Evolutionary conservation across 2,113 vertebrate genomes (phyloP).

Genomic region (Hippocampus guttulatus): DNA sequence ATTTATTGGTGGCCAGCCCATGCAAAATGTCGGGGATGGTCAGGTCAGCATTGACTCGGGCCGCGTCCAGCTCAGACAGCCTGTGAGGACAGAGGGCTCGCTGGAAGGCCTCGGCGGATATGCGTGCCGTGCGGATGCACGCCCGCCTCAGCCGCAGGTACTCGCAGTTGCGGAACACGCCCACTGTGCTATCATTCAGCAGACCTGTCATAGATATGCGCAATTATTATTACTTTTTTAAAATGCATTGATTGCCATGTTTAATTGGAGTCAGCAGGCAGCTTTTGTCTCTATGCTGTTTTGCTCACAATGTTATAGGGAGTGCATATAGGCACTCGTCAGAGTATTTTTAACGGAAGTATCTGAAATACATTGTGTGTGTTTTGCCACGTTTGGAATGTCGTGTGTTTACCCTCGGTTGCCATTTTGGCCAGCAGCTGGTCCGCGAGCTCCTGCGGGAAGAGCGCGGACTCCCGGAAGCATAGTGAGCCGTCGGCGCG

Average conservation of each 20-base stretch:
- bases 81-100: slow-evolving; percentile 92
- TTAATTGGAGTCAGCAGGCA: too few species aligned
- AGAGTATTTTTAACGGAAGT: too few species aligned
- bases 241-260: not conserved
- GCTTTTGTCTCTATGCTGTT: too few species aligned
- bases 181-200: slow-evolving; percentile 93
- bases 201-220: slow-evolving; percentile 71
- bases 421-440: slow-evolving; percentile 94
- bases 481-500: slow-evolving; percentile 88
- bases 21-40: slow-evolving; percentile 95
- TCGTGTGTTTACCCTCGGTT: slow-evolving; percentile 77
- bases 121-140: slow-evolving; percentile 91
- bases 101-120: slow-evolving; percentile 93
- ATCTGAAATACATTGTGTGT: not conserved
- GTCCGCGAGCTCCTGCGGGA: slow-evolving; percentile 96
- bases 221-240: not conserved
- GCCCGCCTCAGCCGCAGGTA: slow-evolving; percentile 88
- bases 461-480: slow-evolving; percentile 89
- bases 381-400: not conserved
- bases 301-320: too few species aligned
- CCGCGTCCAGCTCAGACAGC: slow-evolving; percentile 90
- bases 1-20: slow-evolving; percentile 89
- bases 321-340: too few species aligned
- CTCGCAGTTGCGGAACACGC: slow-evolving; percentile 88
- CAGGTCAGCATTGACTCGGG: slow-evolving; percentile 93